Percentiles rank a stretch among this genome's conserved stretches.
These are phyloP conservation scores for Percina caprodes DNA, from an alignment of 2,113 vertebrate species.

Conservation along the genomic window DNA sequence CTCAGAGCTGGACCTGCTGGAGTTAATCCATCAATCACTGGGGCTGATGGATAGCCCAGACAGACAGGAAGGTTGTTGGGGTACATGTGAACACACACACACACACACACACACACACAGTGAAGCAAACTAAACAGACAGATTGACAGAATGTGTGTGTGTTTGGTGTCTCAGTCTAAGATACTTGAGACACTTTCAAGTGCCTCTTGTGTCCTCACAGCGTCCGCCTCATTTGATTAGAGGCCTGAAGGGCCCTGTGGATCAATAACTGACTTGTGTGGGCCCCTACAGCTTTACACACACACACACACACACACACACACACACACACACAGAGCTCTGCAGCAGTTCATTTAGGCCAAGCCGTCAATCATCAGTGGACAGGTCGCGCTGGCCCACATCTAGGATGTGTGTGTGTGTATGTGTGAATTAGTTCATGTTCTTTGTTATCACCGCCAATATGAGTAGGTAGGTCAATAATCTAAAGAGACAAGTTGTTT, in stretches of 20 bases:
- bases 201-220: constrained; percentile 64
- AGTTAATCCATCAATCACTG: constrained; percentile 67
- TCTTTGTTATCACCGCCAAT: constrained; percentile 43
- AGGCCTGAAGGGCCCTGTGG: constrained; percentile 66
- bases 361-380: constrained; percentile 74
- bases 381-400: constrained; percentile 60
- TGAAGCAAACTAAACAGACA: constrained; percentile 42
- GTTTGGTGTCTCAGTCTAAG: constrained; percentile 38
- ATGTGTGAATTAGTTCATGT: constrained; percentile 56
- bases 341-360: constrained; percentile 68
- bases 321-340: constrained; percentile 24
- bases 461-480: constrained; percentile 39
- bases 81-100: constrained; percentile 40
- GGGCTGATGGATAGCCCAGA: constrained; percentile 62
- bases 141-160: constrained; percentile 43
- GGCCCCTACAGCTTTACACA: constrained; percentile 31
- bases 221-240: constrained; percentile 76
- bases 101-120: constrained; percentile 38
- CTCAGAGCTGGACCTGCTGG: constrained; percentile 52
- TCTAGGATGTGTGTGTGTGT: constrained; percentile 33
- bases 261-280: constrained; percentile 79
- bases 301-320: constrained; percentile 23
- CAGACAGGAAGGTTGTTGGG: constrained; percentile 40
- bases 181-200: constrained; percentile 79
- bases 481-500: constrained; percentile 11